Evolutionary conservation across 2,888 invertebrate genomes (phyloP).

Genomic region (Synergus laeviventris): DNA sequence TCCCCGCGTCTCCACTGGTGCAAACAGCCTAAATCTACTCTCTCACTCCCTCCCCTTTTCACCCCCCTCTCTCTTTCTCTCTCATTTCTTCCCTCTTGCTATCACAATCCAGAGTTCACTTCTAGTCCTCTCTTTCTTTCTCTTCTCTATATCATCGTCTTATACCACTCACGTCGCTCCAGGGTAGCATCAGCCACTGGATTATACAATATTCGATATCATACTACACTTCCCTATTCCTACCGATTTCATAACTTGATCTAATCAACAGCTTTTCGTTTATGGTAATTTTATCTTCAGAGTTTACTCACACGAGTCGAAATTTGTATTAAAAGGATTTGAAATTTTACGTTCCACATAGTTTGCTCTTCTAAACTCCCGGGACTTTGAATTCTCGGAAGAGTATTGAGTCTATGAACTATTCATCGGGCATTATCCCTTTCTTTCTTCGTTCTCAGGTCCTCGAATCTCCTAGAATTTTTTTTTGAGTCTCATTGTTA

Average conservation of each 20-base stretch:
- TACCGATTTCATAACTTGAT: constrained; percentile 49
- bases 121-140: constrained; percentile 54
- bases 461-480: constrained; percentile 12
- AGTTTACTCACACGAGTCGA: neutral
- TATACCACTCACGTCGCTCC: constrained; percentile 58
- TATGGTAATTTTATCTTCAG: constrained; percentile 13
- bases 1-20: constrained; percentile 68
- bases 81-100: constrained; percentile 60
- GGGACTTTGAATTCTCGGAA: neutral
- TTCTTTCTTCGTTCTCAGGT: neutral
- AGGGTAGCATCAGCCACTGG: constrained; percentile 64
- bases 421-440: constrained; percentile 1
- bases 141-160: constrained; percentile 59
- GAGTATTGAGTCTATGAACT: neutral
- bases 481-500: constrained; percentile 53
- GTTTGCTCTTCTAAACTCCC: neutral
- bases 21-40: constrained; percentile 76
- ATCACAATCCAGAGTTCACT: constrained; percentile 51
- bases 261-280: constrained; percentile 50
- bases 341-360: neutral
- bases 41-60: constrained; percentile 51
- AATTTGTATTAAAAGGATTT: neutral
- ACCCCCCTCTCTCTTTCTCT: constrained; percentile 54
- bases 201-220: constrained; percentile 71
- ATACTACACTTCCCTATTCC: constrained; percentile 53